Evolutionary conservation across 2,797 vertebrate genomes (phyloP), one percentile per base, ranked within the genome.

Genomic region (Melanotaenia nigrans): DNA sequence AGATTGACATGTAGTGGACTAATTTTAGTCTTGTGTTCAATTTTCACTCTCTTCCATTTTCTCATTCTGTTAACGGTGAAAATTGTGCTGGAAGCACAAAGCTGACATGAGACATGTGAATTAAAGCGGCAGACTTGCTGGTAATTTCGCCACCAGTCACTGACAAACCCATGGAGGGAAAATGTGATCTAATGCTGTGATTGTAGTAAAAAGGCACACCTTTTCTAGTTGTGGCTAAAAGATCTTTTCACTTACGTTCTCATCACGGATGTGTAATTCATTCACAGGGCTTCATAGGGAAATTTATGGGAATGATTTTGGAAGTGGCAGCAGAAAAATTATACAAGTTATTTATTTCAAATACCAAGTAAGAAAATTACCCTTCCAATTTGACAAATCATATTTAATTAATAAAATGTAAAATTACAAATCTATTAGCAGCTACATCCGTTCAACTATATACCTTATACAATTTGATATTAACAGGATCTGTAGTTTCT

Each of bases 21-120:
- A 90, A 93, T 94, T 93, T 91, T 89, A 87, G 90, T 85, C 91
- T 85, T 83, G 84, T 92, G 91, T 93, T 94, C 92, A 93, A 94
- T 94, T 94, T 93, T 93, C 93, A 86, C 90, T 90, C 87, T 86
- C 88, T 82, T 84, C 89, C 88, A 93, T 93, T 93, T 94, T 92
- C 90, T 91, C 89, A 90, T 92, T 92, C 88, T 89, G 90, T 81
- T 91, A 91, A 89, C 84, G 72, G 90, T 78, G 93, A 93, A 93
- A 93, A 93, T 92, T 92, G 93, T 90, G 65, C 86, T 65, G 77
- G 79, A 83, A 73, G 90, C 91, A 92, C 88, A 92, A 93, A 93
- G 88, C 90, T 93, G 91, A 92, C 92, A 90, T 83, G 92, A 91
- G 94, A 92, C 90, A 91, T 84, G 89, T 85, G 92, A 93, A 92